Base-by-base conservation (phyloP, 2,888 invertebrate species). In the Oegoconia quadripuncta region DNA sequence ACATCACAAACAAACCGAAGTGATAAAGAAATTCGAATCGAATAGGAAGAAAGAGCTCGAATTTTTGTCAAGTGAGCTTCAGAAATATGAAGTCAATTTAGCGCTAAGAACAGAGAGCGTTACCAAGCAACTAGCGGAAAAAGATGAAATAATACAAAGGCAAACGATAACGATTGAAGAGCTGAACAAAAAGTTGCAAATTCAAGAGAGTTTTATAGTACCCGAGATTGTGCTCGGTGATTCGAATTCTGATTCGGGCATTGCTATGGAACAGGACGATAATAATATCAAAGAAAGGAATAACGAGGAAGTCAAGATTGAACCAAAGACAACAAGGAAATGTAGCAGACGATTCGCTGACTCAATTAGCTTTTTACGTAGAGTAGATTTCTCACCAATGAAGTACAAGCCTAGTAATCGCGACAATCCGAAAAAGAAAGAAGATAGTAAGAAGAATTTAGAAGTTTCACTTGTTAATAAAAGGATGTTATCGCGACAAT, bases 371-470 rank as follows among this genome's bases (percentile, higher is more conserved):
- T 87, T 86, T 50, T 58, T 87, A 29, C 65, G 87, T 2, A 68
- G 84, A 53, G 86, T 87, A 1, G 87, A 87, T 42, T 87, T 87
- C 49, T 87, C 87, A 2, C 87, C 87, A 3, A 87, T 84, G 66
- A 87, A 84, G 61, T 83, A 83, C 43, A 87, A 87, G 43, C 81
- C 86, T 1, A 56, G 64, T 30, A 78, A 65, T 52, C 52, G 76
- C 3, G 78, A 79, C 41, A 59, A 57, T 16, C 53, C 53, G 1
- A 84, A 83, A 46, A 81, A 81, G 53, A 80, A 83, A 44, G 79
- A 79, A 3, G 78, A 80, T 37, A 82, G 79, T 46, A 83, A 84
- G 38, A 74, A 74, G 42, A 69, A 62, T 40, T 44, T 78, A 39
- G 77, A 82, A 56, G 70, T 79, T 2, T 82, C 82, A 1, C 45